A percentile compares a stretch with the other conserved stretches of the same genome.
These are phyloP conservation scores for Tapera naevia DNA, from an alignment of 2,797 vertebrate species.

Conservation along the genomic window DNA sequence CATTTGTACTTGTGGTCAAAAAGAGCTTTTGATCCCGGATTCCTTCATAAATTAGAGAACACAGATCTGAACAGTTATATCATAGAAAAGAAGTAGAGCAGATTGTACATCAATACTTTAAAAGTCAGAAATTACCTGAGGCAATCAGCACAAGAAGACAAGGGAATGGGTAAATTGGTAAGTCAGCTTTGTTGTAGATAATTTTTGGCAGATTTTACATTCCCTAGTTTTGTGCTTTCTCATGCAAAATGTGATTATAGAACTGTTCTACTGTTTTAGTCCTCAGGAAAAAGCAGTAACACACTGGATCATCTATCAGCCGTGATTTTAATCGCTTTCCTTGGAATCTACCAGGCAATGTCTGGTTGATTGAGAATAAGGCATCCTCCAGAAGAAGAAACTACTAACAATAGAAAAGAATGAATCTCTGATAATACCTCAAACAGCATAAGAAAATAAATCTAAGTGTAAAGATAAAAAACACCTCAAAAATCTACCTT, in stretches of 20 bases:
- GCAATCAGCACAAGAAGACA: not conserved
- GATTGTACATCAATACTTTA: not conserved
- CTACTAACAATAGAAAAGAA: not conserved
- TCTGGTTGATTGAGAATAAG: not conserved
- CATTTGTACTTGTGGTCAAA: not conserved
- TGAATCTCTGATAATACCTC: not conserved
- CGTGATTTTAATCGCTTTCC: not conserved
- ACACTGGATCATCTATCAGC: not conserved
- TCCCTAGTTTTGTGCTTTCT: not conserved
- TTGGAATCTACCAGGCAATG: not conserved
- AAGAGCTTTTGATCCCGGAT: not conserved
- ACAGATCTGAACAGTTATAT: not conserved
- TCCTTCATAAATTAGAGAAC: not conserved
- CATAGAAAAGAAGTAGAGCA: not conserved
- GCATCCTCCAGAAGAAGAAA: not conserved
- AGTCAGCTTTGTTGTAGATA: not conserved
- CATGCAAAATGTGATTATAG: not conserved
- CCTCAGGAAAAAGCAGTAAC: not conserved
- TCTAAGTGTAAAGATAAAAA: not conserved
- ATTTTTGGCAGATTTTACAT: not conserved
- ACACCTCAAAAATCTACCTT: not conserved
- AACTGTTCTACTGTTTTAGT: not conserved
- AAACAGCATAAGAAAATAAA: not conserved
- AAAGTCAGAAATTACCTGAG: not conserved
- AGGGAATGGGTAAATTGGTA: not conserved